Evolutionary conservation across 2,797 vertebrate species (phyloP), one percentile per base, ranked within the genome.

Genomic region (Limosa lapponica): DNA sequence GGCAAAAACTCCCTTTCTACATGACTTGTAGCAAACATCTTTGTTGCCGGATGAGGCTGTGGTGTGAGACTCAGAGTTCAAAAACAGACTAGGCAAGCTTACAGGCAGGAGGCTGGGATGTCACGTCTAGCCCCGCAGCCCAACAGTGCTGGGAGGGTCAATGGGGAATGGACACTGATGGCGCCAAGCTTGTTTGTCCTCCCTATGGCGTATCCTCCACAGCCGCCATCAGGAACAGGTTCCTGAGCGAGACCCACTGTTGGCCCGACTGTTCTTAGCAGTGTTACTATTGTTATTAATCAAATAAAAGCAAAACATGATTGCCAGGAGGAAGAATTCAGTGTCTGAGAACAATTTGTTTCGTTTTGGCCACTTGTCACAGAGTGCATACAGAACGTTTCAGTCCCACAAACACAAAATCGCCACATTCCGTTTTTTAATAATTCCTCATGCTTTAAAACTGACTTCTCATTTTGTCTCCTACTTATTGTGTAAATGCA

Each of bases 1-100:
- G 14, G 36, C 13, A 64, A 64, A 86, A 55, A 4, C 0, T 2
- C 10, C 43, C 12, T 51, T 51, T 71, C 30, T 23, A 16, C 41
- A 14, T 1, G 1, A 13, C 64, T 55, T 28, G 28, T 41, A 81
- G 18, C 0, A 0, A 81, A 48, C 13, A 6, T 16, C 43, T 77
- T 30, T 52, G 49, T 39, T 64, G 41, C 18, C 5, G 11, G 32
- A 65, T 25, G 24, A 87, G 28, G 79, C 34, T 64, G 23, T 10
- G 7, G 5, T 22, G 15, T 14, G 28, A 74, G 9, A 54, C 23
- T 51, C 6, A 1, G 55, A 25, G 28, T 32, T 36, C 52, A 74
- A 32, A 65, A 54, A 10, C 8, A 27, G 61, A 52, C 12, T 1
- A 39, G 20, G 49, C 34, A 27, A 37, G 9, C 23, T 34, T 5